Evolutionary conservation across 2,888 invertebrate species (phyloP), one percentile per base, ranked within the genome.

Genomic region (Resseliella maxima): DNA sequence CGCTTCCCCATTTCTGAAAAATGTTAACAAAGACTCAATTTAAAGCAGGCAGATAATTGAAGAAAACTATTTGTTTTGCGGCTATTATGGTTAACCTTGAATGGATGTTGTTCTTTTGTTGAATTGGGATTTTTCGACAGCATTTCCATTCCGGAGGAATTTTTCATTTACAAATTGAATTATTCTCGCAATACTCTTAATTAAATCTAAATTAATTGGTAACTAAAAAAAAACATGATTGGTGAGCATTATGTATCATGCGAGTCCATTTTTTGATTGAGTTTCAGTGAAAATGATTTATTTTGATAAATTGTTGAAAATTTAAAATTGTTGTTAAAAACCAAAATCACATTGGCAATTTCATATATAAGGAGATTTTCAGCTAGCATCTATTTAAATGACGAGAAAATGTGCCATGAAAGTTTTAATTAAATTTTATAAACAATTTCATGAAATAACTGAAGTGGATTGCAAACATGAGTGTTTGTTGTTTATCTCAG

Each of bases 391-490:
- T n/a, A n/a, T 1, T 27, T 12, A 72, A 31, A 35, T 15, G 24
- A 24, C 5, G 2, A 24, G 24, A 59, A 24, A 24, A 24, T 59
- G 59, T 12, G 59, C 24, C 59, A 12, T 27, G 24, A 35, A 72
- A 72, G 12, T 72, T 31, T 72, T 72, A 72, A 72, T 72, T 72
- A 72, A 72, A 72, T 72, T 31, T 31, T 15, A 27, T 35, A 72
- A 72, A 72, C 72, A 72, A 72, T 31, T 72, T 72, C 31, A 15
- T 12, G 15, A 31, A 72, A 59, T 27, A 72, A n/a, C 35, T 72
- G 72, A 72, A 72, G 72, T 72, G 31, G 12, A 72, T 31, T 5
- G n/a, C 18, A 2, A 72, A 72, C 15, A 15, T n/a, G 38, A 1
- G 5, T 15, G 83, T 83, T 38, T 24, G 24, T 41, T n/a, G 41